A percentile compares a stretch with the other conserved stretches of the same genome.
Evolutionary conservation across 2,888 invertebrate species (phyloP).

Genomic region (Amphipoea lucens): DNA sequence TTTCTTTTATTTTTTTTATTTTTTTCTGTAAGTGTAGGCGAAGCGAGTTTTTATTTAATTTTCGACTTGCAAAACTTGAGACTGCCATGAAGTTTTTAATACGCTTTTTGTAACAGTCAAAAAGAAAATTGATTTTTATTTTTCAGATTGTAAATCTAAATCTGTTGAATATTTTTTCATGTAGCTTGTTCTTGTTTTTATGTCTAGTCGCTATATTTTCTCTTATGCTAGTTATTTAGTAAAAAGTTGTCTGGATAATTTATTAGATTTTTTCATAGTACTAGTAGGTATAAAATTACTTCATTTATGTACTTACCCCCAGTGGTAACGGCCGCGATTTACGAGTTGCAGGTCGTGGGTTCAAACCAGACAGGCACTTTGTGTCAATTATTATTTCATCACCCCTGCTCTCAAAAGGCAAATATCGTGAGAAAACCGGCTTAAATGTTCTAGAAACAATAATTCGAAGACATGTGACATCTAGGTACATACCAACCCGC

Average conservation of each 20-base stretch:
- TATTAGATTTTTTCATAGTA: background rate
- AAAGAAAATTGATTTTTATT: conserved; percentile 55
- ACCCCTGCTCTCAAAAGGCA: background rate
- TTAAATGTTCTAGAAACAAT: background rate
- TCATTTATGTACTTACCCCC: background rate
- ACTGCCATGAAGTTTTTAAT: conserved; percentile 55
- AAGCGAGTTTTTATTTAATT: conserved; percentile 62
- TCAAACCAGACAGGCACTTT: background rate
- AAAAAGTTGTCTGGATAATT: background rate
- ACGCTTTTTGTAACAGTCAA: conserved; percentile 56
- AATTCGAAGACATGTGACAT: too few species aligned
- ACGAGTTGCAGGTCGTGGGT: background rate
- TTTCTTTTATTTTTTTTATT: background rate
- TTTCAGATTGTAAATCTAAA: conserved; percentile 32
- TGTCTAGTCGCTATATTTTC: background rate
- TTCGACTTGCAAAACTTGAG: conserved; percentile 47
- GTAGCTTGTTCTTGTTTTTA: background rate
- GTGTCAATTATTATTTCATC: background rate
- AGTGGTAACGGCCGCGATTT: background rate
- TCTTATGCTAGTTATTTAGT: background rate
- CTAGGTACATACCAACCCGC: background rate
- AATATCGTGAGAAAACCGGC: too few species aligned
- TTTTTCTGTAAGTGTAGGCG: conserved; percentile 37
- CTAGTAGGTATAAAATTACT: background rate
- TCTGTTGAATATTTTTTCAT: conserved; percentile 44